Base-by-base conservation (phyloP, 2,113 vertebrate species). In the Trinectes maculatus region DNA sequence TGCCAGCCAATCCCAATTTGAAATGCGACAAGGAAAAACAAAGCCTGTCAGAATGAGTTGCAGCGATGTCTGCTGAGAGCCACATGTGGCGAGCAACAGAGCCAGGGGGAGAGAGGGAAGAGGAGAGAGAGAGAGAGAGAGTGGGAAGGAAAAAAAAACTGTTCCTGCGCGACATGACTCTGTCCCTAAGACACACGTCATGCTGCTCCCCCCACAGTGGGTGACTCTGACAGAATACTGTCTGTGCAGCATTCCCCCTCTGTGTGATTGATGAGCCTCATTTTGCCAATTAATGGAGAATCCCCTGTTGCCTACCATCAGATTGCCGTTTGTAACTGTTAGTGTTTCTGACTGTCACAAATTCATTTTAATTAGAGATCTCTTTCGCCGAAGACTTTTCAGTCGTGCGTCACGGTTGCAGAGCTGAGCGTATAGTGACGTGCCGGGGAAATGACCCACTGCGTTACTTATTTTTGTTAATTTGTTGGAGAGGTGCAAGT, bases 251-350 rank as follows among this genome's bases (percentile, higher is more conserved):
- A 62, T 58, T 77, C 85, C 80, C 88, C 89, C 87, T 87, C 80
- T 58, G 86, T 26, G 87, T 93, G 92, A 93, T 92, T 91, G 91
- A 93, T 93, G 92, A 91, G 87, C 80, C 89, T 92, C 91, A 92
- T 93, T 93, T 93, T 86, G 85, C 86, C 91, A 92, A 93, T 92
- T 93, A 93, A 92, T 92, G 86, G 87, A 87, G 84, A 91, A 91
- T 90, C 90, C 91, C 91, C 89, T 85, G 90, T 90, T 91, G 92
- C 92, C 88, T 92, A 83, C 79, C 91, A 90, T 92, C 91, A 91
- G 87, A 93, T 89, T 88, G 88, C 89, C 80, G 86, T 90, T 92
- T 91, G 90, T 90, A 88, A 90, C 86, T 90, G 87, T 91, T 92
- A 90, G 87, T 90, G 86, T 90, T 89, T 80, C 82, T 83, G 88